Percentiles rank a stretch among this genome's conserved stretches.
phyloP scores from a whole-genome alignment of 2,113 vertebrate genomes.

The Ascaphus truei region DNA sequence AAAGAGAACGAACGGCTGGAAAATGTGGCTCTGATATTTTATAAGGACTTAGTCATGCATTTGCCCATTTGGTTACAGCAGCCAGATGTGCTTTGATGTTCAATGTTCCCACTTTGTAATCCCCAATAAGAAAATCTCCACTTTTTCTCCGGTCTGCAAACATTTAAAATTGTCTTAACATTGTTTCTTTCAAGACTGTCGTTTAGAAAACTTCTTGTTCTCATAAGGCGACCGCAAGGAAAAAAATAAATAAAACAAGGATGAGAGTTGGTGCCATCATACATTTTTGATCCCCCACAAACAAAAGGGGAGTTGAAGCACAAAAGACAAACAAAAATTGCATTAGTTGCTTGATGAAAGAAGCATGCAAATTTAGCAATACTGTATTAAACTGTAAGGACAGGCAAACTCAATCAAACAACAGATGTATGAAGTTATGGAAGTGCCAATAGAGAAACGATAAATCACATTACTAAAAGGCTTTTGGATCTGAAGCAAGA shows the following conservation, averaged over 20 bases:
- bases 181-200: conserved; percentile 52
- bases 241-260: conserved; percentile 39
- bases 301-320: not conserved
- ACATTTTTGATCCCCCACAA: conserved; percentile 38
- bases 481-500: conserved; percentile 45
- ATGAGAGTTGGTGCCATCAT: conserved; percentile 12
- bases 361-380: conserved; percentile 51
- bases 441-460: conserved; percentile 35
- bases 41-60: conserved; percentile 56
- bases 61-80: conserved; percentile 67
- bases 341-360: not conserved
- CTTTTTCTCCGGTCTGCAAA: conserved; percentile 63
- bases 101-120: conserved; percentile 71
- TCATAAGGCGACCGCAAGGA: conserved; percentile 54
- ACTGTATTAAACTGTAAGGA: conserved; percentile 44
- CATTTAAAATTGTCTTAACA: conserved; percentile 53
- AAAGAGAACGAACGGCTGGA: conserved; percentile 17
- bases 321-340: not conserved
- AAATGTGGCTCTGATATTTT: conserved; percentile 54
- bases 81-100: conserved; percentile 78
- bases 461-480: conserved; percentile 42
- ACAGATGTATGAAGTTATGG: conserved; percentile 44
- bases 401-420: conserved; percentile 50
- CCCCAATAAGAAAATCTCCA: conserved; percentile 62
- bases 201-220: conserved; percentile 55